Evolutionary conservation across 2,888 invertebrate species (phyloP), one percentile per base, ranked within the genome.

Genomic region (Thera obeliscata): DNA sequence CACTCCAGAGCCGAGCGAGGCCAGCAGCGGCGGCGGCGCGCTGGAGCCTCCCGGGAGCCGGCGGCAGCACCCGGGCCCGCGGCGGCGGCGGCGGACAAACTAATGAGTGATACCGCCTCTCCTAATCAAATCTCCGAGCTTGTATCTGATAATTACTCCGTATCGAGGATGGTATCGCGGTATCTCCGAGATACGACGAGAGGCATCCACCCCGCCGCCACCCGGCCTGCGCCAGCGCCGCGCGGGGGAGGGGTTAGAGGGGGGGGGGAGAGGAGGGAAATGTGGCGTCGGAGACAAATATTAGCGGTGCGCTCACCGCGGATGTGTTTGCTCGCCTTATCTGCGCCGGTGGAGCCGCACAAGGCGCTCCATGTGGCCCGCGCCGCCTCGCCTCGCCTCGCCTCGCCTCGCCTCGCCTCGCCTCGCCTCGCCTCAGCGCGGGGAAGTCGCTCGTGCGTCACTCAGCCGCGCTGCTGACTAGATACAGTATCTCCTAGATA

Each of bases 101-200:
- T 58, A 88, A 85, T 86, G 88, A 87, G 79, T 72, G 86, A 86
- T 84, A 86, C 80, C 81, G 56, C 81, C 87, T 89, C 87, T 87
- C 85, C 77, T 89, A 89, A 91, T 91, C 90, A 89, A 90, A 90
- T 90, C 90, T 91, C 83, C 83, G 76, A 78, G 81, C 80, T 83
- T 87, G 82, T 91, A 91, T 91, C 92, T 90, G 91, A 92, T 91
- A 91, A 91, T 90, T 90, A 88, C 79, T 81, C 78, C 78, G 77
- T 91, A 91, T 90, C 91, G 80, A 83, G 89, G 89, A 88, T 87
- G 86, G 81, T 89, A 88, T 88, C 88, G 85, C 83, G 83, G 82
- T 87, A 88, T 87, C 86, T 86, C 79, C 76, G 76, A 87, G 87
- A 88, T 86, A 87, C 73, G 80, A 71, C 74, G 78, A 56, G 72